Conservation (phyloP, 2,888 invertebrate species). For the Tinea semifulvella region DNA sequence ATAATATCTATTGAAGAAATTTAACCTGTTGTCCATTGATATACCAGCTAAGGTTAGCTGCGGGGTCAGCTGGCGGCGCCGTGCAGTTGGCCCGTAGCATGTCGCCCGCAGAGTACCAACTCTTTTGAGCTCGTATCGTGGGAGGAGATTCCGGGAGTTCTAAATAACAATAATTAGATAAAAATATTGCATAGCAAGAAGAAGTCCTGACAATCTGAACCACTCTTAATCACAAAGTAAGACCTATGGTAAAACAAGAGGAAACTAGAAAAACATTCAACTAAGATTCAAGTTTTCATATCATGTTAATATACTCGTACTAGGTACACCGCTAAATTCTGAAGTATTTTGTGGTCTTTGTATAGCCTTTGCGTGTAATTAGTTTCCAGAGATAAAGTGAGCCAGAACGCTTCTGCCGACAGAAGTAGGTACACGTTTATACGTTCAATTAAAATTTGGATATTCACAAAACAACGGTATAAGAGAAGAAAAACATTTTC, state of each 20-base stretch:
- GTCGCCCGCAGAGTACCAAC: constrained; percentile 75
- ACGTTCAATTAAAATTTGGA: background rate
- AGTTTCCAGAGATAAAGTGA: too few species aligned
- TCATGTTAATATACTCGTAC: too few species aligned
- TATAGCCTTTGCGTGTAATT: too few species aligned
- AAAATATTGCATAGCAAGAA: too few species aligned
- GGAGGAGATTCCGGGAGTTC: constrained; percentile 72
- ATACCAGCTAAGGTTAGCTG: constrained; percentile 72
- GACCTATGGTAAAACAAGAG: too few species aligned
- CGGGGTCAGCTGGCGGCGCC: constrained; percentile 72
- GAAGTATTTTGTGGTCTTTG: too few species aligned
- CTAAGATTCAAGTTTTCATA: too few species aligned
- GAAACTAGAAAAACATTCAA: too few species aligned
- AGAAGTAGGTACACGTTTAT: background rate
- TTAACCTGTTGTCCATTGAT: constrained; percentile 71
- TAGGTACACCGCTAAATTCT: too few species aligned
- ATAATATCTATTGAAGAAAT: too few species aligned
- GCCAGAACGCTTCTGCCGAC: background rate
- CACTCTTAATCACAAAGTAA: too few species aligned
- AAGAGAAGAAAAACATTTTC: constrained; percentile 6
- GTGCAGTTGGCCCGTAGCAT: constrained; percentile 75
- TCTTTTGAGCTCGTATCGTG: constrained; percentile 69
- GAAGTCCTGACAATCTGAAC: background rate
- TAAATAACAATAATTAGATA: too few species aligned
- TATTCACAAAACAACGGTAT: constrained; percentile 4